A percentile compares a stretch with the other conserved stretches of the same genome.
phyloP scores from a whole-genome alignment of 2,888 invertebrate genomes.

The Drosophila affinis region DNA sequence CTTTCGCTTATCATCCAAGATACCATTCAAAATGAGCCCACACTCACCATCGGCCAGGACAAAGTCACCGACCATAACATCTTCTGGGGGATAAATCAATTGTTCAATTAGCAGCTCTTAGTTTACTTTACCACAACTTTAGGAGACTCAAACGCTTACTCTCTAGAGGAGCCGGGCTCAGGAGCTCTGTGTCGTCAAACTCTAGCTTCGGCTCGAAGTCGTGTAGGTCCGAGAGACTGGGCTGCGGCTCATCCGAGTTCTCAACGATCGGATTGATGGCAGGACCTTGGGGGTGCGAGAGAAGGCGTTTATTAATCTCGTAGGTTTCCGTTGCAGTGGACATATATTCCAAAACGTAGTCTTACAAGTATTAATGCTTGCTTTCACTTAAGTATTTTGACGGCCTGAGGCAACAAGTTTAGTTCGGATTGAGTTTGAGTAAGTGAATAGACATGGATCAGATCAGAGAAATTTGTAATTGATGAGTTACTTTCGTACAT shows the following conservation, averaged over 20 bases:
- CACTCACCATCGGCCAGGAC: slow-evolving; percentile 81
- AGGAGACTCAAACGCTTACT: slow-evolving; percentile 85
- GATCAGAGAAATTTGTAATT: slow-evolving; percentile 73
- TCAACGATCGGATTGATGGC: slow-evolving; percentile 83
- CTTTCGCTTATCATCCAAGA: neutral
- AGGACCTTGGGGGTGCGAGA: slow-evolving; percentile 75
- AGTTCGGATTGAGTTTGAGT: slow-evolving; percentile 76
- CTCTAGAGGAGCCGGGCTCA: slow-evolving; percentile 87
- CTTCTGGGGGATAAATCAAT: slow-evolving; percentile 66
- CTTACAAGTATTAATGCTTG: slow-evolving; percentile 73
- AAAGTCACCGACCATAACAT: slow-evolving; percentile 83
- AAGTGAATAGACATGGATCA: slow-evolving; percentile 77
- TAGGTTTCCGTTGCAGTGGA: slow-evolving; percentile 62
- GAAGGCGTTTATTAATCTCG: slow-evolving; percentile 67
- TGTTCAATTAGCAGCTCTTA: slow-evolving; percentile 12
- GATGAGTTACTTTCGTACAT: slow-evolving; percentile 53
- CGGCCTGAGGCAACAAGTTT: slow-evolving; percentile 77
- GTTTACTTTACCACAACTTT: neutral
- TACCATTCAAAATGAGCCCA: too few species aligned
- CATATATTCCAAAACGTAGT: slow-evolving; percentile 69
- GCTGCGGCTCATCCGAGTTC: slow-evolving; percentile 90
- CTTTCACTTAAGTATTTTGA: slow-evolving; percentile 77
- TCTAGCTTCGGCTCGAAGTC: slow-evolving; percentile 98
- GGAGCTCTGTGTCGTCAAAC: slow-evolving; percentile 97
- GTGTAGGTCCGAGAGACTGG: slow-evolving; percentile 94